Percentiles rank a stretch among this genome's conserved stretches.
Evolutionary conservation across 2,797 vertebrate species (phyloP).

Genomic region (Coregonus suidteri): DNA sequence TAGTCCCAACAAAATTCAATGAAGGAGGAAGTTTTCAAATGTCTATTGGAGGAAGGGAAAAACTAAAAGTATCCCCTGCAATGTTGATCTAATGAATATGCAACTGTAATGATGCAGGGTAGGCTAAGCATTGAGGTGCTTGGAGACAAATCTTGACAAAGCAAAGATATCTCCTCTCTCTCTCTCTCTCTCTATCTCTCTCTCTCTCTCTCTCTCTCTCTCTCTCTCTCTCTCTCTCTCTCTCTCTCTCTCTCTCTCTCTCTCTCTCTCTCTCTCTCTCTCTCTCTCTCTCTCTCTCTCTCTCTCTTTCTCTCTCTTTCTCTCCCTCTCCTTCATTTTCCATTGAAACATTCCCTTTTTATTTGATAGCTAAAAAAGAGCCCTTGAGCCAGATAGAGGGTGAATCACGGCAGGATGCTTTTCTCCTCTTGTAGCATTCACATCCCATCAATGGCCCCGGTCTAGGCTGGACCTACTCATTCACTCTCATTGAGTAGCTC

Average conservation of each 20-base stretch:
- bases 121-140: not conserved
- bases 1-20: not conserved
- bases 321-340: not conserved
- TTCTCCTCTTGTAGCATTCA: not conserved
- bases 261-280: not conserved
- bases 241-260: not conserved
- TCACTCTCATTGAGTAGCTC: not conserved
- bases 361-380: not conserved
- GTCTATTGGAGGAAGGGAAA: not conserved
- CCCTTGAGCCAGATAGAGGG: not conserved
- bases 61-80: too few relatives aligned
- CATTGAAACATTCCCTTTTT: not conserved
- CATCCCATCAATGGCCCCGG: not conserved
- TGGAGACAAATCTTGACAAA: not conserved
- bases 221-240: not conserved
- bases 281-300: not conserved
- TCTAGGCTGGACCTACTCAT: not conserved
- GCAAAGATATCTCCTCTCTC: not conserved
- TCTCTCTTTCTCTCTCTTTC: not conserved
- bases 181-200: not conserved
- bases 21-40: not conserved
- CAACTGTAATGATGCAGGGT: not conserved
- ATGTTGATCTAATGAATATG: not conserved
- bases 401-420: not conserved
- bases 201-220: not conserved